Evolutionary conservation across 2,888 invertebrate species (phyloP).

Genomic region (Bruchidius siliquastri): DNA sequence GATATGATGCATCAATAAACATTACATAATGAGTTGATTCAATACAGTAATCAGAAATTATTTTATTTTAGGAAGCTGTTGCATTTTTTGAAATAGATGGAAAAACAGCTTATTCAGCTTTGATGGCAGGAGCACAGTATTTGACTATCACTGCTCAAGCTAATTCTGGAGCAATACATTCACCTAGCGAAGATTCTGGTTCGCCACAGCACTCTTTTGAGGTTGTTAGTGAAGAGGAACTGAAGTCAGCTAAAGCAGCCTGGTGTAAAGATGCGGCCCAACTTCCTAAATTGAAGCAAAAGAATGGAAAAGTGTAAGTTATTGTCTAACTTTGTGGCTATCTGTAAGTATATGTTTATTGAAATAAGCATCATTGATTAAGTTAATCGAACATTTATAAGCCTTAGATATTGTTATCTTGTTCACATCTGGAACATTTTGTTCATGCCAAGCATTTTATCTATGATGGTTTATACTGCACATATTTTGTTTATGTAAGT

Average conservation of each 20-base stretch:
- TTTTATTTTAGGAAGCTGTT: conserved; percentile 39
- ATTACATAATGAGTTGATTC: no score
- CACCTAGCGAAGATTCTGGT: background rate
- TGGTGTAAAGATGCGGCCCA: conserved; percentile 52
- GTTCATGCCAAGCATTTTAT: no score
- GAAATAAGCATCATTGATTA: background rate
- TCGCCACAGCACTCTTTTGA: conserved; percentile 21
- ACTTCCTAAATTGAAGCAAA: conserved; percentile 44
- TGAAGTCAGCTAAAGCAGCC: conserved; percentile 54
- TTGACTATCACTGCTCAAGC: background rate
- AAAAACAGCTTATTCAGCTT: conserved; percentile 37
- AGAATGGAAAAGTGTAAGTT: conserved; percentile 43
- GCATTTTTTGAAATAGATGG: conserved; percentile 32
- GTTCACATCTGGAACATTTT: no score
- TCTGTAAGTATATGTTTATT: conserved; percentile 4
- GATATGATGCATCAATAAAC: no score
- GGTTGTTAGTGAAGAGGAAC: conserved; percentile 55
- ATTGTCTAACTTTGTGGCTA: conserved; percentile 7
- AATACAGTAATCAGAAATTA: background rate
- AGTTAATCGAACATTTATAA: no score
- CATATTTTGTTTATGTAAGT: no score
- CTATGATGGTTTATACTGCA: no score
- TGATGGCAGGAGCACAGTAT: background rate
- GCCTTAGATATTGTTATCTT: no score
- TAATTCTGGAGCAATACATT: background rate